A percentile compares a stretch with the other conserved stretches of the same genome.
phyloP scores from a whole-genome alignment of 2,113 vertebrate genomes.

The Myodes glareolus region DNA sequence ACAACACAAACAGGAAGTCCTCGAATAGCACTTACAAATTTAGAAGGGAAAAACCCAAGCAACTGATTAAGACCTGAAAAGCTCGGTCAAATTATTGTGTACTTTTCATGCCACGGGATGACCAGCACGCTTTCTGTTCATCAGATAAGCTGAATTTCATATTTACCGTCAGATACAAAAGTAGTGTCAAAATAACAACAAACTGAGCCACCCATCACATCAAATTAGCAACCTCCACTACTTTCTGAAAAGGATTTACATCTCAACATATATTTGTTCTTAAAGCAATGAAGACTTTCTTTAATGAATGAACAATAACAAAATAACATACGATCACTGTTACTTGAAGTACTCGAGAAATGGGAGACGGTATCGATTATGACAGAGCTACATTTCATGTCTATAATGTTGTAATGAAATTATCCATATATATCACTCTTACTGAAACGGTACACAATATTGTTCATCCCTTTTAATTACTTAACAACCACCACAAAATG shows the following conservation, averaged over 20 bases:
- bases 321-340: not conserved
- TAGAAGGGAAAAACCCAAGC: conserved; percentile 67
- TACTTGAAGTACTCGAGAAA: not conserved
- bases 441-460: not conserved
- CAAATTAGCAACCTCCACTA: conserved; percentile 5
- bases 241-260: not conserved
- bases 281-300: not conserved
- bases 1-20: conserved; percentile 59
- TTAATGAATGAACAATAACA: not conserved
- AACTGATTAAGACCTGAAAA: conserved; percentile 45
- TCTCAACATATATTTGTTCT: not conserved
- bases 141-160: not conserved
- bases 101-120: conserved; percentile 17
- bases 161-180: conserved; percentile 5
- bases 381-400: not conserved
- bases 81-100: conserved; percentile 32
- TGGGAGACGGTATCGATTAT: not conserved
- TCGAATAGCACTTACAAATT: conserved; percentile 51
- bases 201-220: not conserved
- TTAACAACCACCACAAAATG: not conserved
- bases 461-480: not conserved
- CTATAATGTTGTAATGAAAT: not conserved
- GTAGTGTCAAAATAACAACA: conserved; percentile 25
- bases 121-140: not conserved
- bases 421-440: not conserved